These are phyloP conservation scores for Microctonus hyperodae DNA, from an alignment of 2,888 invertebrate species.

Conservation along the genomic window DNA sequence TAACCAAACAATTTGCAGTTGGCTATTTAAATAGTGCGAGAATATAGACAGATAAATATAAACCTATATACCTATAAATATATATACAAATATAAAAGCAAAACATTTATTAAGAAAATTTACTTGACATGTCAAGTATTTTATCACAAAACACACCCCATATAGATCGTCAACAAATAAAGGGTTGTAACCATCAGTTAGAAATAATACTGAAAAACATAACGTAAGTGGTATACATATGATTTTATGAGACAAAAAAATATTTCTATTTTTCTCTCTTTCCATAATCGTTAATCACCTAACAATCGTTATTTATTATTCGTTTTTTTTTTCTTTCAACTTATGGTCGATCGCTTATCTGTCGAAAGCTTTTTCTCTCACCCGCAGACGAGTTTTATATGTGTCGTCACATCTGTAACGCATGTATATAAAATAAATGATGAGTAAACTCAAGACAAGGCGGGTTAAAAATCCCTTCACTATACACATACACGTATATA, in stretches of 20 bases:
- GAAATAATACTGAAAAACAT: background rate
- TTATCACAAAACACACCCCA: background rate
- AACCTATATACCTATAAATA: background rate
- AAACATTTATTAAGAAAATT: background rate
- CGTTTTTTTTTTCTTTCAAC: background rate
- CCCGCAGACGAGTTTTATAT: background rate
- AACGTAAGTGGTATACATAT: background rate
- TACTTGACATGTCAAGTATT: background rate
- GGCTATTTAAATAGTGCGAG: background rate
- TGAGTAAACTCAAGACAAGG: constrained; percentile 20
- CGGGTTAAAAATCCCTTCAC: constrained; percentile 26
- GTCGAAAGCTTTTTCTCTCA: constrained; percentile 2
- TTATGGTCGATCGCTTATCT: constrained; percentile 1
- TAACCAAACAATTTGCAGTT: constrained; percentile 9
- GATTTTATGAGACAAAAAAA: constrained; percentile 1
- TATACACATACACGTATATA: constrained; percentile 3
- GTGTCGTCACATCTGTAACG: constrained; percentile 17
- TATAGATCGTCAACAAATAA: background rate
- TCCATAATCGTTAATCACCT: constrained; percentile 15
- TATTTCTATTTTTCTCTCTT: background rate
- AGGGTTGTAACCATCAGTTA: background rate
- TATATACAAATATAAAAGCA: no score
- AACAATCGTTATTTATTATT: background rate
- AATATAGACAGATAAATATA: background rate
- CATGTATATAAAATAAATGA: background rate